Evolutionary conservation across 2,888 invertebrate species (phyloP), one percentile per base, ranked within the genome.

Genomic region (Maniola hyperantus): DNA sequence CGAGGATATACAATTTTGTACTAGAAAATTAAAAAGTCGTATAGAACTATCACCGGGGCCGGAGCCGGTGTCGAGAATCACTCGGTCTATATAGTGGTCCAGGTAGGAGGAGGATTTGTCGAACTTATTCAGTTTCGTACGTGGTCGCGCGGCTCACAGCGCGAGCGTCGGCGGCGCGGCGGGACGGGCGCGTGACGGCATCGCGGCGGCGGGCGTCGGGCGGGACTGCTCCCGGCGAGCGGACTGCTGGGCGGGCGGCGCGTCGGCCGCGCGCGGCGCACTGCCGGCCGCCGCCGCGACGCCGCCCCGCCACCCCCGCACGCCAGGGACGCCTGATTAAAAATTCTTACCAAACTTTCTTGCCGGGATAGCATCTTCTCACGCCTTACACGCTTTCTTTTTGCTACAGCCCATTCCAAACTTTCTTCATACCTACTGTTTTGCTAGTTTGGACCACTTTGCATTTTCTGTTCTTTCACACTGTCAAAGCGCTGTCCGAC

Each of bases 191-290:
- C 75, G 73, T 72, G 72, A 67, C 70, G 74, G 72, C 73, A 72
- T 64, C 75, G 75, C 68, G 75, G 71, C 75, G 73, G 73, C 71
- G 72, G 69, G 66, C 64, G 72, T 50, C 72, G 70, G 72, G 71
- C 70, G 73, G 67, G 68, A 67, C 73, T 76, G 72, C 64, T 71
- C 66, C 72, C 76, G 72, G 70, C 74, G 71, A 72, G 74, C 78
- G 81, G 80, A 83, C 81, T 79, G 85, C 85, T 83, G 84, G 85
- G 87, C 88, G 87, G 88, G 87, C 88, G 87, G 88, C 88, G 87
- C 87, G 82, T 78, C 87, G 92, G 91, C 91, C 93, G 93, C 93
- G 93, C 92, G 93, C 92, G 91, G 91, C 93, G 88, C 92, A 91
- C 89, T 88, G 89, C 84, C 88, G 87, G 79, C 84, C 87, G 88